Evolutionary conservation across 2,797 vertebrate species (phyloP), one percentile per base, ranked within the genome.

Genomic region (Saxicola maurus): DNA sequence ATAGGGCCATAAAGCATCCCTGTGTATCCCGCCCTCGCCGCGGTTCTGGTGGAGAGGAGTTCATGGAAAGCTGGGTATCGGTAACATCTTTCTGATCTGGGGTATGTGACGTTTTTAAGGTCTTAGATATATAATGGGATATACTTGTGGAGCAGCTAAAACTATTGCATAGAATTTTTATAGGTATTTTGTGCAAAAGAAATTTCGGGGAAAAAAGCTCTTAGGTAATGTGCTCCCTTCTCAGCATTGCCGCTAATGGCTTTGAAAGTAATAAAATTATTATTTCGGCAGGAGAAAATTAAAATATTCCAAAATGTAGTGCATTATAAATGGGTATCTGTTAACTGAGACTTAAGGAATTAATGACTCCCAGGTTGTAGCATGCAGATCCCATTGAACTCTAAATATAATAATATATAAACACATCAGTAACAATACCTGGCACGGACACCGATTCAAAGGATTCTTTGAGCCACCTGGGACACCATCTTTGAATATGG

Each of bases 1-100:
- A 87, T 64, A 77, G 87, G 92, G 95, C 91, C 84, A 82, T 96
- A 96, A 96, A 96, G 91, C 62, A 96, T 94, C 79, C 64, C 81
- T 10, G 10, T 8, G 90, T 65, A 87, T 82, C 91, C 88, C 82
- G 92, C 84, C 72, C 80, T 88, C 24, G 37, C 65, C 72, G 51
- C 75, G 56, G 59, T 78, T 55, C 89, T 90, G 91, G 91, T 66
- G 95, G 91, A 86, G 31, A 80, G 94, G 86, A 94, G 96, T 86
- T 94, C 96, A 74, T 24, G 89, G 87, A 91, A 76, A 89, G 93
- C 80, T 19, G 89, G 61, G 75, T 85, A 95, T 86, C 86, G 1
- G 87, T 62, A 89, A 92, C 92, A 80, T 88, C 94, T 86, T 88
- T 96, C 91, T 73, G 83, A 92, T 57, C 57, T 60, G 78, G 69